phyloP scores from a whole-genome alignment of 1,140 invertebrate genomes.

The Monomorium pharaonis region DNA sequence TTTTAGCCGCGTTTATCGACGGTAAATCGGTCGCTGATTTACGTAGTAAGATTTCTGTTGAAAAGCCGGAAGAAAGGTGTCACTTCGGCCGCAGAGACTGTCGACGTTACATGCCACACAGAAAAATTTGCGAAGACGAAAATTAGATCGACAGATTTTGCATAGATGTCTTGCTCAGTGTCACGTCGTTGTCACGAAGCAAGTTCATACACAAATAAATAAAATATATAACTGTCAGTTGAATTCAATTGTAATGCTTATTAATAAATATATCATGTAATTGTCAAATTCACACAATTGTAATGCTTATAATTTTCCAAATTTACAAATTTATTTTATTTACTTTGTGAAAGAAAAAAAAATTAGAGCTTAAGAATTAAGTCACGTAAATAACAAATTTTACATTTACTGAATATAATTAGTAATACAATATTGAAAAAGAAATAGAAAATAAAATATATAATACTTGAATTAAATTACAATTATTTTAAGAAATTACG shows the following conservation, averaged over 20 bases:
- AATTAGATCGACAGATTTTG: conserved; percentile 55
- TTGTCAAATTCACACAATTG: no score
- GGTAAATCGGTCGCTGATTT: conserved; percentile 37
- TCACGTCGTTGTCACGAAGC: neutral
- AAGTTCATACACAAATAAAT: neutral
- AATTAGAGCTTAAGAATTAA: no score
- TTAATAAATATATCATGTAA: no score
- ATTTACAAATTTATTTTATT: no score
- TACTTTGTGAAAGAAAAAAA: no score
- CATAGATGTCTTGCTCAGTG: conserved; percentile 8
- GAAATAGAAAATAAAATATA: neutral
- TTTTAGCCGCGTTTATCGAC: conserved; percentile 44
- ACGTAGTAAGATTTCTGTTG: conserved; percentile 44
- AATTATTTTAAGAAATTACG: neutral
- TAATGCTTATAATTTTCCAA: neutral
- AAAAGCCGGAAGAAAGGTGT: conserved; percentile 40
- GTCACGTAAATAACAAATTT: no score
- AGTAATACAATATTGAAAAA: no score
- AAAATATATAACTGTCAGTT: conserved; percentile 10
- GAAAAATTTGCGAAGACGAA: conserved; percentile 27
- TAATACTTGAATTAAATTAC: neutral
- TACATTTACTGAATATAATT: no score
- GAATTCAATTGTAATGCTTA: neutral
- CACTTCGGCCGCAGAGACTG: conserved; percentile 28
- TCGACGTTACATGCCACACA: conserved; percentile 22